Conservation (phyloP, 2,113 vertebrate genomes). For the Danionella cerebrum region DNA sequence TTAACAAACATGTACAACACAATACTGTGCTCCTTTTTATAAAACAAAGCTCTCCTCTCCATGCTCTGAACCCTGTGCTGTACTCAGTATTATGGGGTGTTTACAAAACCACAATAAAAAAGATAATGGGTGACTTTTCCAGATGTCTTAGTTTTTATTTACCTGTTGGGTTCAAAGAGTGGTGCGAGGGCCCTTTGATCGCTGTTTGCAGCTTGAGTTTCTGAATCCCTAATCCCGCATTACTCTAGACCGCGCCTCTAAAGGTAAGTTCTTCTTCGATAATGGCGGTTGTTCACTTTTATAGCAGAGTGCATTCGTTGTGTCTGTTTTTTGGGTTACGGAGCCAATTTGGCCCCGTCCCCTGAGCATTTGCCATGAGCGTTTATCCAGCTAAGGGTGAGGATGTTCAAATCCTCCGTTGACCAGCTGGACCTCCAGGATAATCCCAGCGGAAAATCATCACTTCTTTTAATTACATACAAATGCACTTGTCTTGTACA, state of each 20-base stretch:
- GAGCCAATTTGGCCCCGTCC: constrained; percentile 63
- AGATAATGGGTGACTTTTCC: background rate
- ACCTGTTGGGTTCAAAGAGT: no score
- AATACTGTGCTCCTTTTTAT: background rate
- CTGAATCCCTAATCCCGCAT: no score
- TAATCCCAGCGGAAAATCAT: constrained; percentile 63
- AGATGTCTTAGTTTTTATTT: no score
- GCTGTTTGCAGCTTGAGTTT: no score
- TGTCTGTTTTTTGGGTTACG: constrained; percentile 35
- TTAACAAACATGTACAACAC: background rate
- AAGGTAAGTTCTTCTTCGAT: no score
- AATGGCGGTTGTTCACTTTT: constrained; percentile 4
- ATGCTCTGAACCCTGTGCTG: background rate
- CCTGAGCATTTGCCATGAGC: constrained; percentile 61
- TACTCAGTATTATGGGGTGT: background rate
- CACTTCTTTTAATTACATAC: constrained; percentile 69
- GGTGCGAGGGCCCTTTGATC: no score
- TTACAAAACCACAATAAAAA: background rate
- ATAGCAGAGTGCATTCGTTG: constrained; percentile 17
- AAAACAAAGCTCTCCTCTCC: background rate
- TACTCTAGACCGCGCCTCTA: no score
- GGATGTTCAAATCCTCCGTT: constrained; percentile 61
- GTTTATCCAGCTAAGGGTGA: constrained; percentile 50
- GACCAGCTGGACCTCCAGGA: constrained; percentile 66
- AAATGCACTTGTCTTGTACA: constrained; percentile 29